A percentile compares a stretch with the other conserved stretches of the same genome.
Conservation (phyloP, 1,140 invertebrate species). For the Papilio xuthus region DNA sequence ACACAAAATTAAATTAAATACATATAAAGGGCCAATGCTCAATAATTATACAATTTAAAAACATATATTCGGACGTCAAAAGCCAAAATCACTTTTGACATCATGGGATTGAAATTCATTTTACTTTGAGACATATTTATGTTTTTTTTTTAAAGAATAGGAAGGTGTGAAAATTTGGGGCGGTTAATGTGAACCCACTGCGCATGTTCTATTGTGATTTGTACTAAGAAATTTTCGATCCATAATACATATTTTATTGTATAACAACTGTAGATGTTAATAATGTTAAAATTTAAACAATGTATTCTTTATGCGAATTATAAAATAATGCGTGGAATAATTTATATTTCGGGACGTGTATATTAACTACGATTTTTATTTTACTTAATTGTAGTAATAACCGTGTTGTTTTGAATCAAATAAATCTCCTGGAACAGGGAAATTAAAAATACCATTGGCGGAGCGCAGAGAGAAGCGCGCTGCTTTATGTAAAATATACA, state of each 20-base stretch:
- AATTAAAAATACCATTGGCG: conserved; percentile 24
- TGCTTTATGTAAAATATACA: conserved; percentile 16
- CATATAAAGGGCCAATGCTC: background rate
- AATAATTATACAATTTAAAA: background rate
- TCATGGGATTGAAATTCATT: background rate
- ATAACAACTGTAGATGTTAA: too few relatives aligned
- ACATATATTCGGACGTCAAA: background rate
- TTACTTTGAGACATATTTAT: too few relatives aligned
- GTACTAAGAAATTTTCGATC: too few relatives aligned
- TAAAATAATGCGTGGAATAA: too few relatives aligned
- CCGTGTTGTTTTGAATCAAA: conserved; percentile 5
- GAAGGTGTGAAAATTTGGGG: too few relatives aligned
- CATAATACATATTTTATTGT: too few relatives aligned
- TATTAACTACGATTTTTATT: background rate
- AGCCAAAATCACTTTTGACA: background rate
- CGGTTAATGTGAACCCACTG: too few relatives aligned
- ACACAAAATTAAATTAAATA: too few relatives aligned
- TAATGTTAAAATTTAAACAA: too few relatives aligned
- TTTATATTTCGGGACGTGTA: background rate
- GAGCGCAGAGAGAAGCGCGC: conserved; percentile 5
- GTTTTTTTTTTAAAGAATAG: too few relatives aligned
- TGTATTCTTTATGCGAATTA: too few relatives aligned
- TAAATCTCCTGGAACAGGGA: conserved; percentile 2
- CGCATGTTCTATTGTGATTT: too few relatives aligned
- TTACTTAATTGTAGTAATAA: background rate